Base-by-base conservation (phyloP, 1,140 invertebrate species). In the Tetragnatha versicolor region DNA sequence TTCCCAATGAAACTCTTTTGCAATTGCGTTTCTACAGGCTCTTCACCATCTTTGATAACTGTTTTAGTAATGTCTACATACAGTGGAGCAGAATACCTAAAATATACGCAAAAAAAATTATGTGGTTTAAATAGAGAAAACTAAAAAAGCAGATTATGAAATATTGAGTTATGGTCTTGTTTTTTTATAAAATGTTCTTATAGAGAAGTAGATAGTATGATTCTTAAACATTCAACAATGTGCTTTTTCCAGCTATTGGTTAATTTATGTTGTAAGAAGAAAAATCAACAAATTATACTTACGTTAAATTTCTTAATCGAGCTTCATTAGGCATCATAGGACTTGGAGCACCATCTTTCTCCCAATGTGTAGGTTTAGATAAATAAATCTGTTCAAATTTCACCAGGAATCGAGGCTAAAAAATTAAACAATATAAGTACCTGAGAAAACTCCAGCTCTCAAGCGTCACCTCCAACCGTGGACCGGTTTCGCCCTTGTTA, bases 311-410 rank as follows among this genome's bases (percentile, higher is more conserved):
- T 80, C 88, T 81, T 14, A 90, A 83, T 77, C 96, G 89, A 17
- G 96, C 97, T 88, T 99, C 97, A 86, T 99, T 99, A 12, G 97
- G 97, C 97, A 99, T 98, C 96, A 99, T 98, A 75, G 96, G 95
- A 79, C 93, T 95, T 31, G 96, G 96, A 0, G 96, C 95, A 85
- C 97, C 97, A 89, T 99, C 97, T 88, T 98, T 99, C 86, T 99
- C 97, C 97, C 97, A 99, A 89, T 99, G 98, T 10, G 97, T 99
- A 6, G 97, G 97, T 86, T 98, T 99, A 0, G 97, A 98, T 35
- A 99, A 85, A 86, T 99, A 99, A 85, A 99, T 99, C 86, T 99
- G 97, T 85, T 98, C 97, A 88, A 99, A 99, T 87, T 98, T 98
- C 1, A 99, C 84, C 20, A 94, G 86, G 88, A 97, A 98, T 72